phyloP scores from a whole-genome alignment of 2,797 vertebrate species.

The Gymnocypris eckloni region DNA sequence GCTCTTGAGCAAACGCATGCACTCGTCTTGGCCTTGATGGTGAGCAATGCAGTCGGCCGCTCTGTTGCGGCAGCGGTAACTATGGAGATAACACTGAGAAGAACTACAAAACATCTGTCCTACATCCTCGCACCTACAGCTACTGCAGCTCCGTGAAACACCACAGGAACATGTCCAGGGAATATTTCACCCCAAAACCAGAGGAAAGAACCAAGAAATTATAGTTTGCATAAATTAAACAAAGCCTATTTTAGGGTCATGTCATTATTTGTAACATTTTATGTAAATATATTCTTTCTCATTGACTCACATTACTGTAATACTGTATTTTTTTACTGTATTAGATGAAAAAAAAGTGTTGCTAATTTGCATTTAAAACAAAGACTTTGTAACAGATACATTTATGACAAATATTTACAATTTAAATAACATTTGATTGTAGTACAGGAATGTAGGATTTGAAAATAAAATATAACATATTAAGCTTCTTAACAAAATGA shows the following conservation, averaged over 20 bases:
- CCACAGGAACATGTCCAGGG: not conserved
- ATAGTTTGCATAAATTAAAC: not conserved
- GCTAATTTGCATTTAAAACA: not conserved
- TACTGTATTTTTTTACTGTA: not conserved
- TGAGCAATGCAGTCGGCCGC: conserved; percentile 33
- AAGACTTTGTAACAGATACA: not conserved
- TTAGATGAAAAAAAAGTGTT: not conserved
- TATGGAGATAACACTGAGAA: conserved; percentile 40
- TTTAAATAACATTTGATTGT: not conserved
- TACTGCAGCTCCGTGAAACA: not conserved
- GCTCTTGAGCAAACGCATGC: conserved; percentile 20
- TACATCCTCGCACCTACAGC: conserved; percentile 27
- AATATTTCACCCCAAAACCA: not conserved
- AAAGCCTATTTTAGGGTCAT: not conserved
- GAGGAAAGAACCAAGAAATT: too few relatives aligned
- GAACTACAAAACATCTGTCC: conserved; percentile 29
- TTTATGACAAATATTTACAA: not conserved
- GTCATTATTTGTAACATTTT: not conserved
- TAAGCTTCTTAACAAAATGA: not conserved
- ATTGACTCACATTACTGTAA: not conserved
- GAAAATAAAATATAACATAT: not conserved
- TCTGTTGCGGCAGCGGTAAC: conserved; percentile 34
- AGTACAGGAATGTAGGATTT: not conserved
- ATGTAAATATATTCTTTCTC: not conserved
- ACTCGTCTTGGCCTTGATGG: conserved; percentile 14